Percentiles rank a stretch among this genome's conserved stretches.
These are phyloP conservation scores for Mythimna vitellina DNA, from an alignment of 2,888 invertebrate genomes.

Conservation along the genomic window DNA sequence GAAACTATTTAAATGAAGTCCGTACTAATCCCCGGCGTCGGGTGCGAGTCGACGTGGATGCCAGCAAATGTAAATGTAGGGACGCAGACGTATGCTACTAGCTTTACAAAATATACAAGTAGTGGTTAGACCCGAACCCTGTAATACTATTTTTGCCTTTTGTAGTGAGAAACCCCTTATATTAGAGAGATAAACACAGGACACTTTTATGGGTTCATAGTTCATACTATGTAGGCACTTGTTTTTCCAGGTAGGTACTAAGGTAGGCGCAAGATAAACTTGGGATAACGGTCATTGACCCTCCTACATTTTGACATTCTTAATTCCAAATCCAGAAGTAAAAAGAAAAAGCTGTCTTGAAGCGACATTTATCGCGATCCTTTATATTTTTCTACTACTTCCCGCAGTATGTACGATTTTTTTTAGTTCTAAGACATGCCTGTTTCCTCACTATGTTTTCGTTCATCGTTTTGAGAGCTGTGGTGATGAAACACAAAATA, in stretches of 20 bases:
- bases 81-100: background rate
- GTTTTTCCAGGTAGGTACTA: background rate
- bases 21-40: slow-evolving; percentile 59
- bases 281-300: too few species aligned
- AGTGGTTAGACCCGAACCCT: background rate
- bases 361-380: too few species aligned
- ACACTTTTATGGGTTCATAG: background rate
- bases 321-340: too few species aligned
- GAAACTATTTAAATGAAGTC: slow-evolving; percentile 70
- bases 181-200: background rate
- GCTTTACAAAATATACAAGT: slow-evolving; percentile 26
- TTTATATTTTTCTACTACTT: too few species aligned
- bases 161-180: slow-evolving; percentile 9
- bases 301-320: too few species aligned
- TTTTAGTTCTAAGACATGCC: too few species aligned
- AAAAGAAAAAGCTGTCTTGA: too few species aligned
- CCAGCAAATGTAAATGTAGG: slow-evolving; percentile 36
- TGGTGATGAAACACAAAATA: too few species aligned
- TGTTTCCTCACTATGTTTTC: too few species aligned
- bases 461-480: too few species aligned
- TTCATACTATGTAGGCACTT: background rate
- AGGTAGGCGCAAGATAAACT: too few species aligned
- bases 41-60: slow-evolving; percentile 37
- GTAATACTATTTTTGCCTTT: slow-evolving; percentile 12
- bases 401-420: too few species aligned